phyloP scores from a whole-genome alignment of 2,797 vertebrate genomes.

The Aotus griseimembra region DNA sequence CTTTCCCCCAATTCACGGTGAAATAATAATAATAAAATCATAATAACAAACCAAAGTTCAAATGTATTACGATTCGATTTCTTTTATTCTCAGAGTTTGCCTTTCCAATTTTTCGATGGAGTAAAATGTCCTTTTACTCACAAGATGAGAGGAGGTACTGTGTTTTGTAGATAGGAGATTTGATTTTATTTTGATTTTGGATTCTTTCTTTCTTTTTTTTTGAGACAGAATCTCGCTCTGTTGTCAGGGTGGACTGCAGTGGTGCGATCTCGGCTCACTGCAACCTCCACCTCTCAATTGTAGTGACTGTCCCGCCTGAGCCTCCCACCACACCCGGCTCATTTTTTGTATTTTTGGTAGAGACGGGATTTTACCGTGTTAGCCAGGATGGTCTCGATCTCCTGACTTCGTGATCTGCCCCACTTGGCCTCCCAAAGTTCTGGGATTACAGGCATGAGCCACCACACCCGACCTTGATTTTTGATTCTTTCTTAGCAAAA shows the following conservation, averaged over 20 bases:
- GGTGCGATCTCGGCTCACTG: no score
- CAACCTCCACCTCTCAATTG: no score
- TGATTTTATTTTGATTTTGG: background rate
- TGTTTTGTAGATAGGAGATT: background rate
- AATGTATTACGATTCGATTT: background rate
- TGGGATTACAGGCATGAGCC: no score
- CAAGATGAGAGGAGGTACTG: background rate
- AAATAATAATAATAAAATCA: background rate
- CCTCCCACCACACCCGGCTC: no score
- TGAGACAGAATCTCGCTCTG: no score
- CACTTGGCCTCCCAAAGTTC: no score
- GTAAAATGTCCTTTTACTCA: background rate
- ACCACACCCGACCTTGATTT: background rate
- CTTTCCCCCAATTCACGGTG: background rate
- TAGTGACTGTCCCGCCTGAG: no score
- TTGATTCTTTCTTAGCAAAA: background rate
- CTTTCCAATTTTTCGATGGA: background rate
- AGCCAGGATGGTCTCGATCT: no score
- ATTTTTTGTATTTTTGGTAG: no score
- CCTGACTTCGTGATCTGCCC: no score
- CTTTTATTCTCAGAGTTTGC: slow-evolving; percentile 14
- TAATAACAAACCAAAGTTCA: background rate
- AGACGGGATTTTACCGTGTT: no score
- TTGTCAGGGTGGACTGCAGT: no score
- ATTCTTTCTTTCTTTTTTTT: background rate